A percentile compares a stretch with the other conserved stretches of the same genome.
phyloP scores from a whole-genome alignment of 2,113 vertebrate species.

The Dromiciops gliroides region DNA sequence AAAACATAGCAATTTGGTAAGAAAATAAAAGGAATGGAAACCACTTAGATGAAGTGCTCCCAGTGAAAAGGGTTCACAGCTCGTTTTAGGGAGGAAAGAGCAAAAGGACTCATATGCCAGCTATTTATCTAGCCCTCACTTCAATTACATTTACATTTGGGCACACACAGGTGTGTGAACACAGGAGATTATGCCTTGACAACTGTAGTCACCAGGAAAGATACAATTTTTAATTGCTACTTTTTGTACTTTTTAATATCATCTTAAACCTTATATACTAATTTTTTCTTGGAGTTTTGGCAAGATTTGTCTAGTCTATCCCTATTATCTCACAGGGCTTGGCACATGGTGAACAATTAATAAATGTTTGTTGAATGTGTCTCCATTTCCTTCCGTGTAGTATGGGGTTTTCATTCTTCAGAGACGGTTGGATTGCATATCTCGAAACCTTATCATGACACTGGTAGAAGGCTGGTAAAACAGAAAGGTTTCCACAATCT shows the following conservation, averaged over 20 bases:
- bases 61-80: neutral
- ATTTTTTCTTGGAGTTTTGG: neutral
- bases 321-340: neutral
- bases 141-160: neutral
- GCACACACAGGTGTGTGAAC: neutral
- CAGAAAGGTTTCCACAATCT: neutral
- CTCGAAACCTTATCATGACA: neutral
- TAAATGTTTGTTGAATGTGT: neutral
- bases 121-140: neutral
- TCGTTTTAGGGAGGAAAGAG: neutral
- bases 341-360: neutral
- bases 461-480: neutral
- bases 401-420: neutral
- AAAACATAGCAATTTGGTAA: neutral
- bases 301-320: neutral
- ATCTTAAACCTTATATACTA: neutral
- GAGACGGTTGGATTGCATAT: neutral
- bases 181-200: neutral
- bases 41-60: neutral
- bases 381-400: neutral
- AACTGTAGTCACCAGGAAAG: neutral
- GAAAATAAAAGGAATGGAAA: neutral
- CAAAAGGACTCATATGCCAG: neutral
- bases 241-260: neutral
- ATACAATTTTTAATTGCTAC: neutral